phyloP scores from a whole-genome alignment of 2,888 invertebrate genomes.

The Drosophila mimetica region DNA sequence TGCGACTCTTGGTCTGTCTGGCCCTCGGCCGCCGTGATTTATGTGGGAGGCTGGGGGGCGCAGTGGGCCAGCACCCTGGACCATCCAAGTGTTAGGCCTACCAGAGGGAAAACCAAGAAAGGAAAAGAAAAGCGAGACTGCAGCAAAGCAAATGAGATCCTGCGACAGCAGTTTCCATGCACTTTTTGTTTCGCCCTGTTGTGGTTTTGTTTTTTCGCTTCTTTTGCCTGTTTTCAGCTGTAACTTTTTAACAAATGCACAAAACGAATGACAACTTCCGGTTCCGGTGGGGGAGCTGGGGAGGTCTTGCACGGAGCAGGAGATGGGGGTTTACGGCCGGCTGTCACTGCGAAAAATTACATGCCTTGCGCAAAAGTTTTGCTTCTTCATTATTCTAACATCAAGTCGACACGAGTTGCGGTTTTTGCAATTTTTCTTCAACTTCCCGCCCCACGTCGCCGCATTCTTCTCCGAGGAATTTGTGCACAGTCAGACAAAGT shows the following conservation, averaged over 20 bases:
- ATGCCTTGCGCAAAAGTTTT: conserved; percentile 82
- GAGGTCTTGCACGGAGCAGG: too few species aligned
- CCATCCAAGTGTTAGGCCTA: conserved; percentile 59
- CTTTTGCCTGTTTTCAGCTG: conserved; percentile 46
- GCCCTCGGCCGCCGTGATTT: conserved; percentile 70
- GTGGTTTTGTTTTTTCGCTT: conserved; percentile 31
- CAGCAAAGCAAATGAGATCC: conserved; percentile 37
- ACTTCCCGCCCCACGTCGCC: conserved; percentile 38
- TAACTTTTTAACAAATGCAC: conserved; percentile 77
- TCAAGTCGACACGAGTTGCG: conserved; percentile 80
- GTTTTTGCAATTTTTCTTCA: conserved; percentile 78
- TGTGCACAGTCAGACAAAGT: conserved; percentile 67
- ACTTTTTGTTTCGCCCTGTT: conserved; percentile 57
- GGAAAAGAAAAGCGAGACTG: conserved; percentile 18
- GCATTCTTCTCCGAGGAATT: conserved; percentile 31
- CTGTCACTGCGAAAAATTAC: conserved; percentile 83
- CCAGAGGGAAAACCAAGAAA: conserved; percentile 29
- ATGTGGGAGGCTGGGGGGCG: conserved; percentile 46
- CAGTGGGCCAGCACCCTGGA: neutral
- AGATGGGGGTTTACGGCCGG: conserved; percentile 62
- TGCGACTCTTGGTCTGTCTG: conserved; percentile 42
- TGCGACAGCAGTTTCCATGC: conserved; percentile 70
- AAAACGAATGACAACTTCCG: conserved; percentile 81
- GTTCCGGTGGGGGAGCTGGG: conserved; percentile 48
- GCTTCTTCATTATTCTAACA: conserved; percentile 83